These are phyloP conservation scores for Lynx canadensis DNA, from an alignment of 2,113 vertebrate genomes.

Conservation along the genomic window DNA sequence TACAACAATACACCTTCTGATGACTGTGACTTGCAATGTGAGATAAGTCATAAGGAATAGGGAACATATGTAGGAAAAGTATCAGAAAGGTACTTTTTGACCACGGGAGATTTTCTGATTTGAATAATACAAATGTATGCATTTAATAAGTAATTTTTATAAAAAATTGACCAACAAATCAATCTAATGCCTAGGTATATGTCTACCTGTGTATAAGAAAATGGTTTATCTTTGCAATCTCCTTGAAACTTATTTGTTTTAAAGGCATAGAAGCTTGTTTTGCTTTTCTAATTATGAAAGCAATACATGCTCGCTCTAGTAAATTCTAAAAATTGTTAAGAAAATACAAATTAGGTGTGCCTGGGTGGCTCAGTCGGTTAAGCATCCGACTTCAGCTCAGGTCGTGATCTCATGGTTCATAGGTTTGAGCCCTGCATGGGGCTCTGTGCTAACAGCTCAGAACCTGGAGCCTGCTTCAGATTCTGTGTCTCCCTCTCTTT, in stretches of 20 bases:
- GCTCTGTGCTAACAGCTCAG: no score
- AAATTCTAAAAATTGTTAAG: background rate
- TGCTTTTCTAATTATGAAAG: background rate
- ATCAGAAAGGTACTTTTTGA: background rate
- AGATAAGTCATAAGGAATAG: background rate
- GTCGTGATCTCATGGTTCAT: no score
- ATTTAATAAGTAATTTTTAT: background rate
- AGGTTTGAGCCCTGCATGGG: no score
- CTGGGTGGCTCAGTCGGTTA: no score
- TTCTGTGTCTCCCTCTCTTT: no score
- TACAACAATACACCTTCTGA: background rate
- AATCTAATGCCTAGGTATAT: background rate
- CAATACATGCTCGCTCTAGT: background rate
- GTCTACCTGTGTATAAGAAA: background rate
- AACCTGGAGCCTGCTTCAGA: no score
- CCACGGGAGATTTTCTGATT: background rate
- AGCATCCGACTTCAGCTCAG: no score
- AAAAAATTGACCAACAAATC: background rate
- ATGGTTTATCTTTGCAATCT: background rate
- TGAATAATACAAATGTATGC: background rate
- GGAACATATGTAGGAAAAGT: background rate
- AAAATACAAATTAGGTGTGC: background rate
- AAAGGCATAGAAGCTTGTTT: background rate
- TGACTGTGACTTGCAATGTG: background rate
- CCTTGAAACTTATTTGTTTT: background rate